A percentile compares a stretch with the other conserved stretches of the same genome.
These are phyloP conservation scores for Sinonovacula constricta DNA, from an alignment of 1,140 invertebrate species.

Conservation along the genomic window DNA sequence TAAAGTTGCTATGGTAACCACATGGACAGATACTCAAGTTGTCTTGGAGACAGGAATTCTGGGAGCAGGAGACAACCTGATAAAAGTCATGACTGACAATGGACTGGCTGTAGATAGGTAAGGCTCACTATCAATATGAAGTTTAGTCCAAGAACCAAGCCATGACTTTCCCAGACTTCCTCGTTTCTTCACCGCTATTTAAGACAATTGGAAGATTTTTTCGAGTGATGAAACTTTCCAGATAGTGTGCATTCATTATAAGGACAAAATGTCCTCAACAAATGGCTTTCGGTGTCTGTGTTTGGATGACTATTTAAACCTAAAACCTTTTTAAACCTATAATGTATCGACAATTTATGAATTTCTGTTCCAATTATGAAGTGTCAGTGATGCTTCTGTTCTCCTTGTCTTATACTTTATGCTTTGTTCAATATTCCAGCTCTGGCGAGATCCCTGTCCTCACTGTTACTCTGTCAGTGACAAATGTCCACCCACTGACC, in stretches of 20 bases:
- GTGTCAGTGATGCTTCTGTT: background rate
- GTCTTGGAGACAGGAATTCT: conserved; percentile 36
- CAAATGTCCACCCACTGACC: conserved; percentile 56
- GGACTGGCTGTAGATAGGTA: conserved; percentile 13
- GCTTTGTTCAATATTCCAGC: background rate
- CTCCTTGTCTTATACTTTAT: background rate
- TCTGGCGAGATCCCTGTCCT: conserved; percentile 2
- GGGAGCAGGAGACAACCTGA: conserved; percentile 52
- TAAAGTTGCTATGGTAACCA: conserved; percentile 27
- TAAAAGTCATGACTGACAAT: background rate
- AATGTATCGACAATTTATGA: background rate
- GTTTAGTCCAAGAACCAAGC: too few relatives aligned
- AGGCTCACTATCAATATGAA: too few relatives aligned
- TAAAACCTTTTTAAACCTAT: too few relatives aligned
- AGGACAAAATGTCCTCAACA: too few relatives aligned
- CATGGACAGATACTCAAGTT: conserved; percentile 49
- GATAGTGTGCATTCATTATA: too few relatives aligned
- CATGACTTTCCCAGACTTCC: too few relatives aligned
- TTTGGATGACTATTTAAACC: too few relatives aligned
- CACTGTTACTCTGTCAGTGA: conserved; percentile 54
- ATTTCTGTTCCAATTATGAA: background rate
- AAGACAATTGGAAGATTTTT: too few relatives aligned
- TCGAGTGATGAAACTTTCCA: too few relatives aligned
- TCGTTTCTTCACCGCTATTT: too few relatives aligned
- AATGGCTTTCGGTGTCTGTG: too few relatives aligned